Conservation (phyloP, 2,797 vertebrate species). For the Pelobates cultripes region DNA sequence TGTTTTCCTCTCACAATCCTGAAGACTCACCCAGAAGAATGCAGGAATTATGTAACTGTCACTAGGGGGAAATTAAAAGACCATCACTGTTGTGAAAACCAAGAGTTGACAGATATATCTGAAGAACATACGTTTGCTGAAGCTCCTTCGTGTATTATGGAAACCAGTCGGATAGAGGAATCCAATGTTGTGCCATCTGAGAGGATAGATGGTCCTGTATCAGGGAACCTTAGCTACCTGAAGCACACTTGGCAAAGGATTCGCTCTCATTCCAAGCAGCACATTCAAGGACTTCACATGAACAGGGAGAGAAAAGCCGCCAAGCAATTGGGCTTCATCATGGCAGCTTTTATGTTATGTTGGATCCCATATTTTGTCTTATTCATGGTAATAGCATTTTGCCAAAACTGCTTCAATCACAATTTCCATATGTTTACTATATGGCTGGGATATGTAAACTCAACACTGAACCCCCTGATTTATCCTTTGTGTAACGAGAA, state of each 20-base stretch:
- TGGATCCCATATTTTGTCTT: constrained; percentile 96
- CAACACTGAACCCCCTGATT: constrained; percentile 93
- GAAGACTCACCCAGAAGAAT: constrained; percentile 36
- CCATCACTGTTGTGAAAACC: constrained; percentile 55
- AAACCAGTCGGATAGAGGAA: constrained; percentile 58
- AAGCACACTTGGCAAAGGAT: constrained; percentile 85
- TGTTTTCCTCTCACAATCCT: constrained; percentile 53
- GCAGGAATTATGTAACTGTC: fast-evolving
- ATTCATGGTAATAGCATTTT: constrained; percentile 90
- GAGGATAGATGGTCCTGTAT: constrained; percentile 57
- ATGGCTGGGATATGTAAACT: constrained; percentile 97
- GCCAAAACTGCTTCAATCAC: constrained; percentile 75
- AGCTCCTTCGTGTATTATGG: constrained; percentile 43
- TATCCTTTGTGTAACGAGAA: constrained; percentile 95
- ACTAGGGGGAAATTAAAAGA: not conserved
- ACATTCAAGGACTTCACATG: constrained; percentile 74
- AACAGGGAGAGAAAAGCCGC: constrained; percentile 91
- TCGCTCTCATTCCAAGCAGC: constrained; percentile 76
- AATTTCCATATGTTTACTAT: constrained; percentile 89
- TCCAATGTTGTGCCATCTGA: constrained; percentile 18
- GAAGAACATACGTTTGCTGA: constrained; percentile 75
- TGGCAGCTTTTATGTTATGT: constrained; percentile 89
- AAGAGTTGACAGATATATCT: constrained; percentile 66
- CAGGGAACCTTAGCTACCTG: constrained; percentile 69
- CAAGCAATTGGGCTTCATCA: constrained; percentile 91